phyloP scores from a whole-genome alignment of 2,888 invertebrate genomes.

The Acleris sparsana region DNA sequence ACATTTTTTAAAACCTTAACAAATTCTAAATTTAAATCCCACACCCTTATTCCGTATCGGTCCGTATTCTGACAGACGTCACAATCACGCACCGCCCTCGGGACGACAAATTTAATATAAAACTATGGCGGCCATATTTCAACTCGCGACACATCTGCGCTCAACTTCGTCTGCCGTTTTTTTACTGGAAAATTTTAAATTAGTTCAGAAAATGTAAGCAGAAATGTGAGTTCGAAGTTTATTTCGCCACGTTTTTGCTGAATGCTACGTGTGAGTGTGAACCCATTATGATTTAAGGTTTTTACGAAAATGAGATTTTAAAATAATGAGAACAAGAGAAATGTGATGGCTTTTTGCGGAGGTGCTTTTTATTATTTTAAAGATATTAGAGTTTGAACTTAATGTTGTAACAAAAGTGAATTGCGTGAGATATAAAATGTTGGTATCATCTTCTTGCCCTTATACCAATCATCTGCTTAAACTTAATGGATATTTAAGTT shows the following conservation, averaged over 20 bases:
- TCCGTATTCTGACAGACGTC: conserved; percentile 5
- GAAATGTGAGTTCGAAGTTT: conserved; percentile 27
- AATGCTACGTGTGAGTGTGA: neutral
- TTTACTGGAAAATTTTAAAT: conserved; percentile 34
- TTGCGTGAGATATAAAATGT: too few species aligned
- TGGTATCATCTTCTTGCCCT: too few species aligned
- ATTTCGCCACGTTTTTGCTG: neutral
- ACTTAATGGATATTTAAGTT: too few species aligned
- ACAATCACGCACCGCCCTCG: conserved; percentile 12
- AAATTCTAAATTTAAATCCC: neutral
- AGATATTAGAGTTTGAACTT: too few species aligned
- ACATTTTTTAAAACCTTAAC: too few species aligned
- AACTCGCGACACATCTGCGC: conserved; percentile 34
- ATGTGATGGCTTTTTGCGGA: too few species aligned
- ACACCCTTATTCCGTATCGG: conserved; percentile 4
- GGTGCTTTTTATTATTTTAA: too few species aligned
- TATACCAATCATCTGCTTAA: too few species aligned
- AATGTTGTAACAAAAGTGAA: too few species aligned
- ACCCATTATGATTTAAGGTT: too few species aligned
- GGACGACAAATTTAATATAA: conserved; percentile 37
- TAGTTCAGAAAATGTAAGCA: conserved; percentile 36
- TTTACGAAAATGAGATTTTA: conserved; percentile 1
- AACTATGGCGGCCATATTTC: conserved; percentile 37
- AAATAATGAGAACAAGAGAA: too few species aligned
- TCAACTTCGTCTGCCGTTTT: conserved; percentile 22